Evolutionary conservation across 2,888 invertebrate genomes (phyloP).

Genomic region (Epiblema foenella): DNA sequence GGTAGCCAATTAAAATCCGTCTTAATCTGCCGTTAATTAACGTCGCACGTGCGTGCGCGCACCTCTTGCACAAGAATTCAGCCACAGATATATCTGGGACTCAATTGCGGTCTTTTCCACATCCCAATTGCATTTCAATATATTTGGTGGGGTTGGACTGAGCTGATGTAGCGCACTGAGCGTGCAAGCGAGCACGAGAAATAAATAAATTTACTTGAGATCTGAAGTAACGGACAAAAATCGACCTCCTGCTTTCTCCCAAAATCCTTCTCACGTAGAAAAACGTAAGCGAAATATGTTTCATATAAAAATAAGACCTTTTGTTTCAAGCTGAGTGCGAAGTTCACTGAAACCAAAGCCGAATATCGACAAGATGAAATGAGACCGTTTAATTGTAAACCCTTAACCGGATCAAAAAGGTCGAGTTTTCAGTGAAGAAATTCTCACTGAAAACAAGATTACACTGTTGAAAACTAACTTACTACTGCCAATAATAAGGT

Average conservation of each 20-base stretch:
- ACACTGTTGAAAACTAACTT: not conserved
- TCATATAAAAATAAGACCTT: not conserved
- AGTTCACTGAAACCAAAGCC: slow-evolving; percentile 19
- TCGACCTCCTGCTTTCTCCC: slow-evolving; percentile 31
- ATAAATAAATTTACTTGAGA: not conserved
- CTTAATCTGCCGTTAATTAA: slow-evolving; percentile 33
- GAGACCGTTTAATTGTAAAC: slow-evolving; percentile 6
- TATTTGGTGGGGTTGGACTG: not conserved
- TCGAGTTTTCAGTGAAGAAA: not conserved
- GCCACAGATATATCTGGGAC: slow-evolving; percentile 27
- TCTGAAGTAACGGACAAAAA: not conserved
- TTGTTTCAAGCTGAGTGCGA: not conserved
- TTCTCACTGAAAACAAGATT: not conserved
- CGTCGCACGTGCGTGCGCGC: slow-evolving; percentile 21
- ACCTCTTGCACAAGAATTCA: slow-evolving; percentile 31
- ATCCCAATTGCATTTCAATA: not conserved
- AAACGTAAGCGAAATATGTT: not conserved
- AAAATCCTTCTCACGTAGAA: not conserved
- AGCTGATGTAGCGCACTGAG: no score
- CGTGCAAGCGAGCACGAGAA: not conserved
- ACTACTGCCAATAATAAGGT: slow-evolving; percentile 2
- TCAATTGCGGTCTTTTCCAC: not conserved
- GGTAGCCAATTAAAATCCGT: slow-evolving; percentile 17
- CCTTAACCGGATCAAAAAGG: not conserved
- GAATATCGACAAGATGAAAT: slow-evolving; percentile 15